A percentile compares a stretch with the other conserved stretches of the same genome.
Evolutionary conservation across 2,888 invertebrate species (phyloP).

Genomic region (Andricus curvator): DNA sequence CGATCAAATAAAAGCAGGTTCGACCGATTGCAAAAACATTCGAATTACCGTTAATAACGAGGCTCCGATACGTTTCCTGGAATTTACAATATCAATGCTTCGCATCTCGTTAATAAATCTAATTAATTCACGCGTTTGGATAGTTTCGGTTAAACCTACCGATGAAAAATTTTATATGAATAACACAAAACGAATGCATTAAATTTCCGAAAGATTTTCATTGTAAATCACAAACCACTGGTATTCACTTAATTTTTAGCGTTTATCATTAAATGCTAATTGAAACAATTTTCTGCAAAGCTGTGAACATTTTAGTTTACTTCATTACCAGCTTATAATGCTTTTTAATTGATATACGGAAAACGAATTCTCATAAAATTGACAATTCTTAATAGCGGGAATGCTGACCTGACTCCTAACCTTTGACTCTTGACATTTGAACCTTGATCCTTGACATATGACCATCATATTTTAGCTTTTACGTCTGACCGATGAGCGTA

Average conservation of each 20-base stretch:
- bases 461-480: too few relatives aligned
- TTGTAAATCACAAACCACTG: background rate
- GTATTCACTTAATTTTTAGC: background rate
- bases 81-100: slow-evolving; percentile 29
- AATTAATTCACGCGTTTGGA: slow-evolving; percentile 15
- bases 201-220: background rate
- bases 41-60: slow-evolving; percentile 17
- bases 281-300: too few relatives aligned
- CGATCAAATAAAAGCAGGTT: slow-evolving; percentile 31
- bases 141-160: background rate
- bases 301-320: too few relatives aligned
- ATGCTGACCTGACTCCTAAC: too few relatives aligned
- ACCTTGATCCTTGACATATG: too few relatives aligned
- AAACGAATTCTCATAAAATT: too few relatives aligned
- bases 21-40: slow-evolving; percentile 22
- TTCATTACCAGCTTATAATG: too few relatives aligned
- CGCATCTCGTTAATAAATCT: slow-evolving; percentile 19
- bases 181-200: background rate
- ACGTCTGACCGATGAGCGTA: too few relatives aligned
- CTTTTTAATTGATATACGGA: too few relatives aligned
- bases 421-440: too few relatives aligned
- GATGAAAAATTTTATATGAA: slow-evolving; percentile 3
- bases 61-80: background rate
- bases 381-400: too few relatives aligned
- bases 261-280: too few relatives aligned